Conservation (phyloP, 2,888 invertebrate genomes). For the Drosophila cognata region DNA sequence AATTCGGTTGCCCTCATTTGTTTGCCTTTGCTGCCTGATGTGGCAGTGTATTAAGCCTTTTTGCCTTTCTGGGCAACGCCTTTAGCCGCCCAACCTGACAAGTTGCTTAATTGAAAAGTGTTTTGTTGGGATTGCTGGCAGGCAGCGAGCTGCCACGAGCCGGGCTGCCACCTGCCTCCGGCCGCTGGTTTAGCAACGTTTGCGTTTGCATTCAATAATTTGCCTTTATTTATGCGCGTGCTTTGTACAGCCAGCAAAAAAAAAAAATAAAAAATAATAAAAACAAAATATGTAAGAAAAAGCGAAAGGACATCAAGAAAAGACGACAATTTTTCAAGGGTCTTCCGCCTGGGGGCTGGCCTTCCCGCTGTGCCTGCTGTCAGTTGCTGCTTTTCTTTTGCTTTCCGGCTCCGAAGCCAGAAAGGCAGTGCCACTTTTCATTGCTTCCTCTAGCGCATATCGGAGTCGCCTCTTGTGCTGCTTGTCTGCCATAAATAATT, state of each 20-base stretch:
- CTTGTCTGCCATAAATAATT: conserved; percentile 72
- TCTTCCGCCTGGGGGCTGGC: conserved; percentile 49
- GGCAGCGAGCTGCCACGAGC: conserved; percentile 1
- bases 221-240: conserved; percentile 68
- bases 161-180: conserved; percentile 7
- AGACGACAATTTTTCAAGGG: conserved; percentile 62
- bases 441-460: conserved; percentile 63
- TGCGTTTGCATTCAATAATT: conserved; percentile 66
- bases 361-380: neutral
- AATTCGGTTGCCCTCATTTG: neutral
- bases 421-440: conserved; percentile 47
- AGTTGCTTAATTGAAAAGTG: conserved; percentile 80
- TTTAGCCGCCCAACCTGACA: conserved; percentile 59
- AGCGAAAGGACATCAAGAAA: conserved; percentile 32
- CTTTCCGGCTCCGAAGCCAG: conserved; percentile 21
- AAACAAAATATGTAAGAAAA: neutral
- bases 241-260: conserved; percentile 29
- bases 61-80: conserved; percentile 36
- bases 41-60: conserved; percentile 65
- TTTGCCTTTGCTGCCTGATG: conserved; percentile 24
- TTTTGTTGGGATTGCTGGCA: conserved; percentile 56
- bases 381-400: conserved; percentile 16
- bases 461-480: conserved; percentile 31
- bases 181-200: conserved; percentile 62
- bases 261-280: neutral